Evolutionary conservation across 2,888 invertebrate species (phyloP), one percentile per base, ranked within the genome.

Genomic region (Drosophila nr. perissopoda): DNA sequence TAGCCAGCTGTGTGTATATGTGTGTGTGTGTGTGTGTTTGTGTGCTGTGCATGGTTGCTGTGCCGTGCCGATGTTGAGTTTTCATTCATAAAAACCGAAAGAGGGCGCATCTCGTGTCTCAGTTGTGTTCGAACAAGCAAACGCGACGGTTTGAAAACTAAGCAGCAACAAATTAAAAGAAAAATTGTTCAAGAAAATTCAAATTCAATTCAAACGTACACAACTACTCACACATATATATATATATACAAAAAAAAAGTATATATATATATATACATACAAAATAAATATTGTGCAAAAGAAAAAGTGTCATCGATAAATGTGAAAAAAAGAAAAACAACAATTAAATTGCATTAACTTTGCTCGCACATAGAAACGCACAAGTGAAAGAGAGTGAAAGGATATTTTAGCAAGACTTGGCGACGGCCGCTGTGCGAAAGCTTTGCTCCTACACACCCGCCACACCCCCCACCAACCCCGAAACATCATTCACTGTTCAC

Each of bases 71-170:
- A 79, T 87, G 87, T 91, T 89, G 90, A 89, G 90, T 92, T 93
- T 93, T 93, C 93, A 93, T 93, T 93, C 93, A 93, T 93, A 93
- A 93, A 93, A 93, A 92, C 92, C 91, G 91, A 91, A 91, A 91
- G 93, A 91, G 91, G 90, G 91, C 92, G 90, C 91, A 91, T 92
- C 92, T 93, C 92, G 92, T 91, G 93, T 91, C 92, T 93, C 93
- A 93, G 93, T 93, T 93, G 91, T 92, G 91, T 93, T 93, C 93
- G 92, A 91, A 92, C 93, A 91, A 93, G 92, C 93, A 91, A 93
- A 92, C 93, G 92, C 92, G 92, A 91, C 93, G 93, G 92, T 93
- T 90, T 89, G 89, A 90, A 90, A 75, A 67, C 27, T 68, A 45
- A 77, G 29, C 68, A 77, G 72, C 69, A 71, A 61, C 40, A 52